Base-by-base conservation (phyloP, 1,140 invertebrate species). In the Panonychus citri region DNA sequence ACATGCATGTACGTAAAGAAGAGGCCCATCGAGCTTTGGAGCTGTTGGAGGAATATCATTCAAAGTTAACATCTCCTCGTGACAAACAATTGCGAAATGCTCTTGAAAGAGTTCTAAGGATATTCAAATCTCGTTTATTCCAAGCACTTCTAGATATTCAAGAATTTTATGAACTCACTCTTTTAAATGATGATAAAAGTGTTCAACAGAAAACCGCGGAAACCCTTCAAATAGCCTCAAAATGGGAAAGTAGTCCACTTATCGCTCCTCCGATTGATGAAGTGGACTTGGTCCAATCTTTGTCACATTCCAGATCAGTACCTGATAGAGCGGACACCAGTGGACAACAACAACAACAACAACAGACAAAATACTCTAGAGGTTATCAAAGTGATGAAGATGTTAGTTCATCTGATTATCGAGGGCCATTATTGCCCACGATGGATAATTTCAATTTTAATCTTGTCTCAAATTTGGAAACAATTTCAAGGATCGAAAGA, bases 131-230 rank as follows among this genome's bases (percentile, higher is more conserved):
- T 61, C 76, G 87, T 62, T 79, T 97, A 55, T 96, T 97, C 75
- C 90, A 95, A 72, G 89, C 91, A 59, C 73, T 96, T 61, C 75
- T 97, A 71, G 91, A 97, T 77, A 95, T 96, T 66, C 90, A 96
- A 78, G 90, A 96, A 71, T 95, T 96, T 72, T 97, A 95, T 73
- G 90, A 97, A 74, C 75, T 91, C 61, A 94, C 90, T 50, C 76
- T 96, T 58, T 76, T 95, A 64, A 89, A 95, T 74, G 89, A 95
- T 68, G 84, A 79, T 49, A 94, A 95, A 43, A 15, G 28, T 39
- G 51, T 51, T 19, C 43, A 56, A 54, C 46, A 49, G 27, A 57
- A 57, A 43, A 57, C 56, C 7, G 27, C 81, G 27, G 91, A 95
- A 73, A 94, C 89, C 34, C 80, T 93, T 63, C 81, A 86, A 65